phyloP scores from a whole-genome alignment of 2,888 invertebrate species.

The Orgyia antiqua region DNA sequence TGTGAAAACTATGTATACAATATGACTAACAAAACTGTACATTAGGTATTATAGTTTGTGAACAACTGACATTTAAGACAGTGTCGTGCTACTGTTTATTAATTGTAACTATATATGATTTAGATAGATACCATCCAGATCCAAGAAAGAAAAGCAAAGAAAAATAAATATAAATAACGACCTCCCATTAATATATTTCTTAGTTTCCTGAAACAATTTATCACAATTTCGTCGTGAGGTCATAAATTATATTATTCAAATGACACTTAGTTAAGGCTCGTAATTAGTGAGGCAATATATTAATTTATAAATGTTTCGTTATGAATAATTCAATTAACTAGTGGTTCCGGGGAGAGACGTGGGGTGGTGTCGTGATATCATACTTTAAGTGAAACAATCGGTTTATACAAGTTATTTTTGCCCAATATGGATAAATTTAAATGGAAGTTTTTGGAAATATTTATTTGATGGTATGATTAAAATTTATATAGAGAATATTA shows the following conservation, averaged over 20 bases:
- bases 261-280: slow-evolving; percentile 13
- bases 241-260: slow-evolving; percentile 26
- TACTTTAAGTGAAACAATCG: too few relatives aligned
- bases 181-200: slow-evolving; percentile 4
- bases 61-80: slow-evolving; percentile 13
- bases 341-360: too few relatives aligned
- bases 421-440: too few relatives aligned
- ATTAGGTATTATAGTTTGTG: neutral
- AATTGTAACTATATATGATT: slow-evolving; percentile 23
- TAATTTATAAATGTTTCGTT: slow-evolving; percentile 19
- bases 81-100: slow-evolving; percentile 13
- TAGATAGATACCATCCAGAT: slow-evolving; percentile 20
- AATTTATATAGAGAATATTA: too few relatives aligned
- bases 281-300: slow-evolving; percentile 27
- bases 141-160: slow-evolving; percentile 20
- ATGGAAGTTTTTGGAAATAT: too few relatives aligned
- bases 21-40: too few relatives aligned
- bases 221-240: slow-evolving; percentile 22
- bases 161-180: slow-evolving; percentile 18
- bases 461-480: too few relatives aligned
- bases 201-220: slow-evolving; percentile 11
- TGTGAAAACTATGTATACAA: too few relatives aligned
- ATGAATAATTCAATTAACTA: slow-evolving; percentile 26
- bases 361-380: too few relatives aligned
- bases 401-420: too few relatives aligned